Evolutionary conservation across 53 echinoderm and acorn worm genomes (phyloP).

Genomic region (Paelopatides confundens): DNA sequence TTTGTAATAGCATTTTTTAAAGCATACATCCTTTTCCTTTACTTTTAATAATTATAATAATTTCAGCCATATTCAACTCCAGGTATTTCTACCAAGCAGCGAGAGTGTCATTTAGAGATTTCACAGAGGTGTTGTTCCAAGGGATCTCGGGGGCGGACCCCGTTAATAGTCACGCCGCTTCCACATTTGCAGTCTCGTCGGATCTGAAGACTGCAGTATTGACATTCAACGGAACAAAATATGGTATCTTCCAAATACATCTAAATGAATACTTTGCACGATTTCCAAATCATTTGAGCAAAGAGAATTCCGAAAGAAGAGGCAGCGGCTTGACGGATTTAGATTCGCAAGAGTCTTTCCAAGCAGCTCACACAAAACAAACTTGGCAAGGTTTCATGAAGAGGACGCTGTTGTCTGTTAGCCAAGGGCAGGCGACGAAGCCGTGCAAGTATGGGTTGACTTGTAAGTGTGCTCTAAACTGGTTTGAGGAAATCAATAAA

Average conservation of each 20-base stretch:
- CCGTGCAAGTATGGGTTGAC: constrained; percentile 68
- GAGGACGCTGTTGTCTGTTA: background rate
- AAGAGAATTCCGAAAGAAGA: background rate
- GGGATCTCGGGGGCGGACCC: constrained; percentile 41
- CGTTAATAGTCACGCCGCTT: constrained; percentile 46
- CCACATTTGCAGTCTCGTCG: constrained; percentile 63
- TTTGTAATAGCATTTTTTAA: background rate
- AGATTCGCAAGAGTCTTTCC: background rate
- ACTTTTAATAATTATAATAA: background rate
- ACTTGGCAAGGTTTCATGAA: constrained; percentile 38
- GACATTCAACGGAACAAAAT: constrained; percentile 72
- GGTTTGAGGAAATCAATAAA: constrained; percentile 2
- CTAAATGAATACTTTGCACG: constrained; percentile 82
- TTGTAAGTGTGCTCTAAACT: constrained; percentile 33
- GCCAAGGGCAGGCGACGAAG: background rate
- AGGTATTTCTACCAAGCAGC: constrained; percentile 24
- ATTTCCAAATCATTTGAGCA: constrained; percentile 64
- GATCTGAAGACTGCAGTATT: constrained; percentile 74
- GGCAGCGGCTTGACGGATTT: background rate
- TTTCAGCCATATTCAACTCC: constrained; percentile 25
- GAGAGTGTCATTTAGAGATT: background rate
- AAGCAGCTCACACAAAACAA: background rate
- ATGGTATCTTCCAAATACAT: constrained; percentile 73
- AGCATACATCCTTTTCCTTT: background rate
- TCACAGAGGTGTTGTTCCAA: background rate